Evolutionary conservation across 2,888 invertebrate species (phyloP), one percentile per base, ranked within the genome.

Genomic region (Biston stratarius): DNA sequence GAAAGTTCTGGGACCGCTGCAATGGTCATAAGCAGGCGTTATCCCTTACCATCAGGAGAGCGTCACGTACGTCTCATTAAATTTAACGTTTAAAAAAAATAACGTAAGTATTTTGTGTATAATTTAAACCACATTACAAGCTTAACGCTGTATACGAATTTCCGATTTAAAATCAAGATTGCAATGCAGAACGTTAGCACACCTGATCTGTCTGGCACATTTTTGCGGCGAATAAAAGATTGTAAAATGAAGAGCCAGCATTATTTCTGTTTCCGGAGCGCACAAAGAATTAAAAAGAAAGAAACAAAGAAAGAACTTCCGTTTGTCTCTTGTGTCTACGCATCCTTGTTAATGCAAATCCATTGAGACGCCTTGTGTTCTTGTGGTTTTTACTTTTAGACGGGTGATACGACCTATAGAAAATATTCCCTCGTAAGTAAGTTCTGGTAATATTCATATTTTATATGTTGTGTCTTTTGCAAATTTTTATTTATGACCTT

Each of bases 341-440:
- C 90, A 93, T 92, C 92, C 85, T 85, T 82, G 78, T 79, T 82
- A 87, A 92, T 91, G 92, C 90, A 92, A 90, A 91, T 89, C 82
- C 79, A 79, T 72, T 78, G 74, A 73, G 71, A 72, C 69, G 69
- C 72, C 58, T 70, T 53, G 53, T 70, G 64, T 73, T 69, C 55
- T 69, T 66, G 57, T 72, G 12, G 8, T 70, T 58, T 44, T 5
- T 64, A 61, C 67, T 58, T 52, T 59, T 67, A 57, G 40, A 36
- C 42, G 38, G 14, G 14, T 51, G 51, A 51, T 51, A n/a, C 34
- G 51, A 34, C 34, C 33, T 5, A 12, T 11, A 48, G 11, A 48
- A 48, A 11, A 48, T 15, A 14, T 15, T 10, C 3, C 7, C 5
- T 11, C 10, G 9, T 11, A 44, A 12, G 42, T 11, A 44, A 2